These are phyloP conservation scores for Seira musarum DNA, from an alignment of 2,888 invertebrate species.

Conservation along the genomic window DNA sequence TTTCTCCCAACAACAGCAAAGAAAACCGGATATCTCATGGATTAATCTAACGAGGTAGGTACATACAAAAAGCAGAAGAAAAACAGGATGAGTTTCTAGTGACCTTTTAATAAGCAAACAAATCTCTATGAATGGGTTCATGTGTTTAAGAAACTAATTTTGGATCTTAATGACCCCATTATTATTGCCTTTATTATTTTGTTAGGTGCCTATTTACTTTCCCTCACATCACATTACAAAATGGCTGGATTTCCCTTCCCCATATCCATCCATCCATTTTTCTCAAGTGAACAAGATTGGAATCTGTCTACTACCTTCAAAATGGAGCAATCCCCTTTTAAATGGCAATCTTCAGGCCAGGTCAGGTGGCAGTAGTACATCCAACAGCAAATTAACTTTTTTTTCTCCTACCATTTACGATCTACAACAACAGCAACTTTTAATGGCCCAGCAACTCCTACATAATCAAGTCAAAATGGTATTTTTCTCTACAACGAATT, in stretches of 20 bases:
- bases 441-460: constrained; percentile 5
- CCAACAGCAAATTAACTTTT: neutral
- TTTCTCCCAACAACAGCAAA: neutral
- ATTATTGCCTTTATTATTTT: no score
- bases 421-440: neutral
- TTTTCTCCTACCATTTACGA: no score
- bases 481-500: constrained; percentile 18
- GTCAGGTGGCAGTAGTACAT: no score
- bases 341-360: neutral
- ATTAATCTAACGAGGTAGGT: no score
- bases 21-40: no score
- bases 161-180: neutral
- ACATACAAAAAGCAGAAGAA: neutral
- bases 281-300: no score
- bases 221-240: no score
- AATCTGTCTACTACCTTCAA: neutral
- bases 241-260: no score
- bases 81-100: neutral
- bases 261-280: neutral
- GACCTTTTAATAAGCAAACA: neutral
- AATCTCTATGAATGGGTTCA: neutral
- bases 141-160: neutral
- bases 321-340: neutral
- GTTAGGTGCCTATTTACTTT: no score
- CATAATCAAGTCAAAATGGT: constrained; percentile 34